Evolutionary conservation across 2,888 invertebrate genomes (phyloP), one percentile per base, ranked within the genome.

Genomic region (Brassicogethes aeneus): DNA sequence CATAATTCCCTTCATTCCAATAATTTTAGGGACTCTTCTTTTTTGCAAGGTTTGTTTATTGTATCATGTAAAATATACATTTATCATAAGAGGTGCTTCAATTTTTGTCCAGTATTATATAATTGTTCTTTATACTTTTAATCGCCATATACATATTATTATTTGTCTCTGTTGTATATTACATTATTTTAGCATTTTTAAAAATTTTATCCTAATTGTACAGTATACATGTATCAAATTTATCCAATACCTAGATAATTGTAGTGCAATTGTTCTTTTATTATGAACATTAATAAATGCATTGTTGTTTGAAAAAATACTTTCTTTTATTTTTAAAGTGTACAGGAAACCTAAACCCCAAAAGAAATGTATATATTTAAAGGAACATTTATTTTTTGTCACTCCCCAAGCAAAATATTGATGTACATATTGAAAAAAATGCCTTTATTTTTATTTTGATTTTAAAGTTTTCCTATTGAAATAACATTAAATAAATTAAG

Each of bases 1-100:
- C 3, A 10, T 10, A 32, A 41, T 48, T 54, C 54, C 55, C 50
- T 53, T 54, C 57, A 59, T 57, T 59, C 57, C 57, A 57, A 43
- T 50, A 53, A 52, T 44, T 50, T 52, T 53, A 52, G 46, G 51
- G 43, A 42, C 45, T 51, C 43, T 42, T 45, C 47, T 42, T 47
- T 50, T 50, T 47, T 44, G 44, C 40, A 34, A 32, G 15, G 37
- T 40, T 40, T 36, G 41, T 41, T 14, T 32, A 34, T 40, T 46
- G 42, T 45, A 47, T 42, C 46, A 46, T 43, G 45, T 43, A 44
- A 41, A 43, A 44, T 44, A 43, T 39, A 43, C 36, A 39, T 42
- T 48, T 48, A 42, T 51, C 37, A 40, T 36, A 45, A 42, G 44
- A 37, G 44, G 45, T 47, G 44, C 46, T 48, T 51, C 44, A 47